Conservation (phyloP, 2,113 vertebrate genomes). For the Pao palembangensis region DNA sequence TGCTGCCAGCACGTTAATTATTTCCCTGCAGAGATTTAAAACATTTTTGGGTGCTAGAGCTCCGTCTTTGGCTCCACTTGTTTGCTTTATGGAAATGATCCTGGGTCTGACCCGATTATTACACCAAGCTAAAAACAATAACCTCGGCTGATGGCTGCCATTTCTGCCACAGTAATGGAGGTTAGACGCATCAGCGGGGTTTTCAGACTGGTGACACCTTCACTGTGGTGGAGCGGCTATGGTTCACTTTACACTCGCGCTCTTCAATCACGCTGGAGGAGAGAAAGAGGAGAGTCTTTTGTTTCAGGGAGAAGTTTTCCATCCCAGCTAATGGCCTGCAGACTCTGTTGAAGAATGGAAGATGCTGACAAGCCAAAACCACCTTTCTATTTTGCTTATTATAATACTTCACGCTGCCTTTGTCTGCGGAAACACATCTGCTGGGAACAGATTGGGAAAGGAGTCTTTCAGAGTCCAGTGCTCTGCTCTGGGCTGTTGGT, state of each 20-base stretch:
- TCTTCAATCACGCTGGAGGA: constrained; percentile 47
- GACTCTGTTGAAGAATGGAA: constrained; percentile 60
- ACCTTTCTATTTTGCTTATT: constrained; percentile 69
- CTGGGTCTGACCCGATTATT: constrained; percentile 45
- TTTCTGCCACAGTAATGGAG: constrained; percentile 51
- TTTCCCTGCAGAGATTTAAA: constrained; percentile 45
- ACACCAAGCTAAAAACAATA: constrained; percentile 54
- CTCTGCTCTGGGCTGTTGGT: constrained; percentile 46
- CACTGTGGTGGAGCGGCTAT: constrained; percentile 22
- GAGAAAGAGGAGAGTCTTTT: constrained; percentile 55
- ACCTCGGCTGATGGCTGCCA: constrained; percentile 32
- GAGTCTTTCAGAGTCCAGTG: constrained; percentile 54
- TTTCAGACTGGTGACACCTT: constrained; percentile 31
- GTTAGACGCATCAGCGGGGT: constrained; percentile 37
- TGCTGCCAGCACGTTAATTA: constrained; percentile 56
- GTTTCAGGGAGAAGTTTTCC: constrained; percentile 63
- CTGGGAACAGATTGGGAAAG: constrained; percentile 69
- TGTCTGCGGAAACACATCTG: constrained; percentile 71
- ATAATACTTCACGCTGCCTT: constrained; percentile 69
- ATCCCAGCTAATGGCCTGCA: constrained; percentile 70
- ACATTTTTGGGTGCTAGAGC: constrained; percentile 20
- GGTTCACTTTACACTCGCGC: constrained; percentile 44
- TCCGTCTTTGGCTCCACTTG: constrained; percentile 41
- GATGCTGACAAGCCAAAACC: constrained; percentile 63
- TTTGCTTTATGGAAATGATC: constrained; percentile 60